These are phyloP conservation scores for Temnothorax unifasciatus DNA, from an alignment of 2,888 invertebrate genomes.

Conservation along the genomic window DNA sequence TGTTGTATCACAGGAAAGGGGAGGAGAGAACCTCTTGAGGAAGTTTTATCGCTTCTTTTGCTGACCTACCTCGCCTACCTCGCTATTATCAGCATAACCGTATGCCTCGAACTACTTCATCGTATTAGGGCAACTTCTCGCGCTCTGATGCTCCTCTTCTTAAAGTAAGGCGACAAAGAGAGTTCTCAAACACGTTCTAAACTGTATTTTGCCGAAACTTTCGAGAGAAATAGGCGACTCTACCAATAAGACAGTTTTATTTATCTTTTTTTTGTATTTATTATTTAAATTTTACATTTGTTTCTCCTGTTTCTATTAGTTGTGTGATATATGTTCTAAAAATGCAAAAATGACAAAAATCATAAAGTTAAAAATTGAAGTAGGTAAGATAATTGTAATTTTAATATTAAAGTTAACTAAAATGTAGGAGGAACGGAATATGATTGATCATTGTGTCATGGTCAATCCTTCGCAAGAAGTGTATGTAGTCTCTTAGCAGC, in stretches of 20 bases:
- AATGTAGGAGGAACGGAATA: not conserved
- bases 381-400: not conserved
- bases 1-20: slow-evolving; percentile 72
- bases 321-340: not conserved
- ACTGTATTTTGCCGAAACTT: slow-evolving; percentile 14
- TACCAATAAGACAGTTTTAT: not conserved
- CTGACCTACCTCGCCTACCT: slow-evolving; percentile 72
- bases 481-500: not conserved
- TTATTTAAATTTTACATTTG: not conserved
- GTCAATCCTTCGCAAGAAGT: not conserved
- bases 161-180: slow-evolving; percentile 31
- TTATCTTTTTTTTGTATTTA: not conserved
- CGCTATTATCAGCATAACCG: slow-evolving; percentile 72
- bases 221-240: not conserved
- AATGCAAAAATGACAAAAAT: not conserved
- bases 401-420: not conserved
- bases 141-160: slow-evolving; percentile 47
- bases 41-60: slow-evolving; percentile 78
- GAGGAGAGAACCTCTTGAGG: slow-evolving; percentile 66
- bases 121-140: slow-evolving; percentile 66
- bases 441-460: not conserved
- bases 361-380: not conserved
- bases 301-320: not conserved
- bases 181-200: slow-evolving; percentile 11
- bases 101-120: slow-evolving; percentile 64